Base-by-base conservation (phyloP, 2,113 vertebrate species). In the Equus przewalskii region DNA sequence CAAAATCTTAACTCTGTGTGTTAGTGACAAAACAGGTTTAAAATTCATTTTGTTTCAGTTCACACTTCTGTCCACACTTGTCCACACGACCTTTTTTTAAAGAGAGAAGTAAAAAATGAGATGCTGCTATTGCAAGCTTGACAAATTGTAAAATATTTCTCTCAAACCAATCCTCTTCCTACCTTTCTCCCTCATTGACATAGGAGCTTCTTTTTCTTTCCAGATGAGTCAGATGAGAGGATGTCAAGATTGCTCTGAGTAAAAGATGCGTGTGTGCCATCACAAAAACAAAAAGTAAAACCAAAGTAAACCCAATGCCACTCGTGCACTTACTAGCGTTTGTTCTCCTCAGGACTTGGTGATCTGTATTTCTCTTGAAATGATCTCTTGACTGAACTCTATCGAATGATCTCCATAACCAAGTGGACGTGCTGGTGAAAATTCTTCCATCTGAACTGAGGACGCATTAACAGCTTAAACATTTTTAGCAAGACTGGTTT, bases 401-500 rank as follows among this genome's bases (percentile, higher is more conserved):
- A 54, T 54, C 60, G 76, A 75, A 69, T 51, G 49, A 69, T 76
- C 56, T 92, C 11, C 49, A 6, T 62, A 87, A 76, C 44, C 21
- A 67, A 30, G 44, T 41, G 18, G 44, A 76, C 18, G 36, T 26
- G 67, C 44, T 46, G 51, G 33, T 82, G 75, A 90, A 81, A 91
- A 76, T 49, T 60, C 44, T 46, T 93, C 60, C n/a, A 56, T 76
- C 28, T 76, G 86, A 87, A 75, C 60, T 64, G 56, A 64, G 91
- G 67, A 96, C 87, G 46, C 75, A 76, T 82, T 90, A 76, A 70
- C 73, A 67, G 82, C 60, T 75, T 95, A 86, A 81, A 76, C 67
- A 30, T 92, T 86, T 91, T 93, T 82, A 41, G 69, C 28, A 69
- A 96, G 33, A 67, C 64, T 87, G 22, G 26, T 75, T 97, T 93